A percentile compares a stretch with the other conserved stretches of the same genome.
These are phyloP conservation scores for Lagocephalus sceleratus DNA, from an alignment of 2,797 vertebrate genomes.

Conservation along the genomic window DNA sequence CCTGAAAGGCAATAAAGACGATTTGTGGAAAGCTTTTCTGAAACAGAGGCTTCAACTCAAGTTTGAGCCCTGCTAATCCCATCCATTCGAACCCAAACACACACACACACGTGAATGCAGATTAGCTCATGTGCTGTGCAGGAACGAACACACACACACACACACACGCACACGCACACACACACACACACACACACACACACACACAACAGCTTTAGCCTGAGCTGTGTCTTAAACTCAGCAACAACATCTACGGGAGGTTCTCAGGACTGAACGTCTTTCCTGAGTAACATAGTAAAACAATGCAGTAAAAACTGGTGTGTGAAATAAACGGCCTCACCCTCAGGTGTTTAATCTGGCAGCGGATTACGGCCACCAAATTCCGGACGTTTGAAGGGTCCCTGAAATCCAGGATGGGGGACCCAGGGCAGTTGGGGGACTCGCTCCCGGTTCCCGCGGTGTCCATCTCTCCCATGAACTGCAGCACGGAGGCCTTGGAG, in stretches of 20 bases:
- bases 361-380: conserved; percentile 81
- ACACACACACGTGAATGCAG: conserved; percentile 42
- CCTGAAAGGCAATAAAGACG: too few relatives aligned
- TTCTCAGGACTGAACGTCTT: too few relatives aligned
- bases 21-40: conserved; percentile 31
- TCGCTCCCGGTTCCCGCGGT: conserved; percentile 61
- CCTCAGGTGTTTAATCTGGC: conserved; percentile 85
- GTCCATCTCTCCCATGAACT: conserved; percentile 72
- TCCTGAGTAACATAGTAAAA: too few relatives aligned
- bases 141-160: conserved; percentile 32
- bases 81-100: conserved; percentile 46
- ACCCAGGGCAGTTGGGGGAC: conserved; percentile 72
- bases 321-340: conserved; percentile 47
- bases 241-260: conserved; percentile 5
- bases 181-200: conserved; percentile 37
- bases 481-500: conserved; percentile 69
- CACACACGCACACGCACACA: conserved; percentile 27
- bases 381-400: conserved; percentile 80
- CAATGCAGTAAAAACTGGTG: neutral
- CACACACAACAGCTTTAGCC: conserved; percentile 5
- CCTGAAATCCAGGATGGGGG: conserved; percentile 81
- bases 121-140: conserved; percentile 31
- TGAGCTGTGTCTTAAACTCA: conserved; percentile 34
- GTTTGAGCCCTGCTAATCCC: conserved; percentile 50
- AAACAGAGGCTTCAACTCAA: conserved; percentile 15